Evolutionary conservation across 2,888 invertebrate species (phyloP).

Genomic region (Drosophila monieri): DNA sequence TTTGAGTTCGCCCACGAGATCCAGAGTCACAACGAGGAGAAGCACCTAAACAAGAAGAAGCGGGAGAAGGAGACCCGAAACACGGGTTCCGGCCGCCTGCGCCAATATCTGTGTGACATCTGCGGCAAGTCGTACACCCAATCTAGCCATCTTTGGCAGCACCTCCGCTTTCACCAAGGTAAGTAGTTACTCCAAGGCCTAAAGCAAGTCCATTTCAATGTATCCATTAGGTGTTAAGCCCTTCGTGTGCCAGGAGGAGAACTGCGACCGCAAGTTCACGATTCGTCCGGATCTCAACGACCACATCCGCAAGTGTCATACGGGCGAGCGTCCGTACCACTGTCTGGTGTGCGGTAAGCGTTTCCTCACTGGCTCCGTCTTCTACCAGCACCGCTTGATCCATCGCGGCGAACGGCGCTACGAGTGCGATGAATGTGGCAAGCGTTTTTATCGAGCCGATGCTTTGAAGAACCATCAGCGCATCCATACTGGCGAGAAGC

Average conservation of each 20-base stretch:
- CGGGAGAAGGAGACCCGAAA: constrained; percentile 80
- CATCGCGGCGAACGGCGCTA: constrained; percentile 87
- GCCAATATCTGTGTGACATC: constrained; percentile 86
- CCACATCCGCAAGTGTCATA: constrained; percentile 87
- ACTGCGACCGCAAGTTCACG: constrained; percentile 87
- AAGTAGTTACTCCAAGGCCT: constrained; percentile 9
- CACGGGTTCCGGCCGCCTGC: constrained; percentile 62
- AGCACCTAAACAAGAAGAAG: constrained; percentile 85
- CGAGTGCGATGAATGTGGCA: constrained; percentile 87
- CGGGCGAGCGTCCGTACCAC: constrained; percentile 87
- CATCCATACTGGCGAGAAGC: constrained; percentile 87
- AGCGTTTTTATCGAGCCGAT: constrained; percentile 87
- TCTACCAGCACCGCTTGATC: constrained; percentile 87
- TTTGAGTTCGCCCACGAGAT: constrained; percentile 77
- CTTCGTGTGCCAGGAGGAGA: constrained; percentile 86
- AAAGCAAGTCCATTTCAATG: background rate
- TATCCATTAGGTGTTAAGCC: constrained; percentile 86
- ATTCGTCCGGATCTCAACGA: constrained; percentile 87
- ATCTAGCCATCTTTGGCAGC: constrained; percentile 88
- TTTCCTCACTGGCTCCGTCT: constrained; percentile 87
- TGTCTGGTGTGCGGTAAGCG: constrained; percentile 87
- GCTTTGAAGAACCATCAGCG: constrained; percentile 87
- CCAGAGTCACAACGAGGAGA: constrained; percentile 86
- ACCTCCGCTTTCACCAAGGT: constrained; percentile 88
- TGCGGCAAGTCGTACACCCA: constrained; percentile 87